A percentile compares a stretch with the other conserved stretches of the same genome.
Conservation (phyloP, 1,140 invertebrate species). For the Maniola jurtina region DNA sequence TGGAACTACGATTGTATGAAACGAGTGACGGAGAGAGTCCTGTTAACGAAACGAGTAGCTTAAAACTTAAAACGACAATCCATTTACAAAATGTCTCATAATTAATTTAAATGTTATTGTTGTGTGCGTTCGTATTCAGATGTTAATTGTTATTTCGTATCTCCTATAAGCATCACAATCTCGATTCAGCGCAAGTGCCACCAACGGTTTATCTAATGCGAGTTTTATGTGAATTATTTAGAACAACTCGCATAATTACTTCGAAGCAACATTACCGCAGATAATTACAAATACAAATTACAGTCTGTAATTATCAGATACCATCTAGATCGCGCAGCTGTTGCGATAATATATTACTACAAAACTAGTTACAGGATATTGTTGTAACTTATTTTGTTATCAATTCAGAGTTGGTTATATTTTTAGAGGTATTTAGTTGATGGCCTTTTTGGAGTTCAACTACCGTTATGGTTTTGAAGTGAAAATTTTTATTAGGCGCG, state of each 20-base stretch:
- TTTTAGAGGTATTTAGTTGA: too few species aligned
- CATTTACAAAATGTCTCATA: not conserved
- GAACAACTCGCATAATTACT: conserved; percentile 35
- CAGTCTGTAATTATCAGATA: conserved; percentile 19
- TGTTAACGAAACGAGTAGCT: too few species aligned
- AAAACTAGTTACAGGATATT: not conserved
- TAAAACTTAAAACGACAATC: too few species aligned
- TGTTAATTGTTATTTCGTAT: conserved; percentile 1
- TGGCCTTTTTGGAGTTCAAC: too few species aligned
- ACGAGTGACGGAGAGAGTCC: too few species aligned
- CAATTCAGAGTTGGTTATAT: not conserved
- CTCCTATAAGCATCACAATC: conserved; percentile 19
- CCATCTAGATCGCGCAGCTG: conserved; percentile 11
- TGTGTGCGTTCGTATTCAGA: not conserved
- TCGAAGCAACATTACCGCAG: conserved; percentile 31
- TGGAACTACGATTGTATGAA: too few species aligned
- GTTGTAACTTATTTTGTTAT: not conserved
- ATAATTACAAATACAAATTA: conserved; percentile 39
- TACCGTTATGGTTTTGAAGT: too few species aligned
- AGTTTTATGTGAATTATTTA: conserved; percentile 42
- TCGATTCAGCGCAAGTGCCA: conserved; percentile 25
- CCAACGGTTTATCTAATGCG: conserved; percentile 29
- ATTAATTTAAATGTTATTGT: not conserved
- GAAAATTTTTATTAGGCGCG: too few species aligned
- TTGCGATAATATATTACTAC: conserved; percentile 12